Evolutionary conservation across 2,888 invertebrate genomes (phyloP).

Genomic region (Nebria salina): DNA sequence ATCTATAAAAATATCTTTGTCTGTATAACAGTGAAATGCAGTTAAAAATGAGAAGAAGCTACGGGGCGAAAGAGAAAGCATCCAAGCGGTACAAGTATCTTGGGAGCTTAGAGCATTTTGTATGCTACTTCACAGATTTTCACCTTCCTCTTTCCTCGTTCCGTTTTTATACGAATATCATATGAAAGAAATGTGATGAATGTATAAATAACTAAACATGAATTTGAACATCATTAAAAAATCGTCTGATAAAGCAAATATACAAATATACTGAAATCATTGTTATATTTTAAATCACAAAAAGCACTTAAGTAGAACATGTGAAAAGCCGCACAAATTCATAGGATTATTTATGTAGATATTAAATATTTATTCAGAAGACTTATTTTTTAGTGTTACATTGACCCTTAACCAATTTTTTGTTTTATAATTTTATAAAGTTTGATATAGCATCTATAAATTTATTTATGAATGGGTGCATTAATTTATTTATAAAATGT

Average conservation of each 20-base stretch:
- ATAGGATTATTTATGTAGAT: not conserved
- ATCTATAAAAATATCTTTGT: not conserved
- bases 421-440: no score
- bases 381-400: no score
- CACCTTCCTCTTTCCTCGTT: not conserved
- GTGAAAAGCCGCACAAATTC: not conserved
- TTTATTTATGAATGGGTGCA: no score
- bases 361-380: not conserved
- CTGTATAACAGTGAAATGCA: slow-evolving; percentile 22
- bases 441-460: no score
- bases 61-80: slow-evolving; percentile 2
- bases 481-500: no score
- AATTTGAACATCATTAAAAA: not conserved
- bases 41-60: slow-evolving; percentile 17
- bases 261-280: not conserved
- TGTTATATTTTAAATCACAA: not conserved
- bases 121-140: slow-evolving; percentile 17
- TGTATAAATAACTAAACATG: not conserved
- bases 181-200: not conserved
- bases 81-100: not conserved
- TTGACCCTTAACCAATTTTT: no score
- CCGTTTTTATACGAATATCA: not conserved
- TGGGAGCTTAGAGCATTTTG: not conserved
- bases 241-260: not conserved
- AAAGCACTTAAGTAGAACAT: not conserved